Evolutionary conservation across 2,888 invertebrate genomes (phyloP).

Genomic region (Mythimna impura): DNA sequence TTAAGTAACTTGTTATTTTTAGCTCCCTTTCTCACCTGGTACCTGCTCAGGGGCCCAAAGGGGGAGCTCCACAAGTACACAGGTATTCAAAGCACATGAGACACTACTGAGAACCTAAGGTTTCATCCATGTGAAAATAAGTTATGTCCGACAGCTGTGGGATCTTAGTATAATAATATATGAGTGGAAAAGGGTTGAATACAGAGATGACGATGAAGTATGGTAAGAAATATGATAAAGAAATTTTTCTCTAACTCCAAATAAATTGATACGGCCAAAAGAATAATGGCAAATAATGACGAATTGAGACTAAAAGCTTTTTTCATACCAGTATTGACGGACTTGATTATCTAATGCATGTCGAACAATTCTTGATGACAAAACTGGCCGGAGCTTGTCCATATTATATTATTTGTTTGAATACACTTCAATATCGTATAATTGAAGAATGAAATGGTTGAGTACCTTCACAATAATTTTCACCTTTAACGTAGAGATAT

Average conservation of each 20-base stretch:
- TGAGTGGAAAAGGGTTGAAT: not conserved
- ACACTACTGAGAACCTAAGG: no score
- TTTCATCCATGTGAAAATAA: no score
- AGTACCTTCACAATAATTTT: not conserved
- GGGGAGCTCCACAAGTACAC: no score
- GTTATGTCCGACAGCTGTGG: no score
- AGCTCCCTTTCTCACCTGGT: no score
- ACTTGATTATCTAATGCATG: slow-evolving; percentile 9
- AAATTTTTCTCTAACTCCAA: no score
- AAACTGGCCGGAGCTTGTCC: not conserved
- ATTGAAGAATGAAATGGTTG: not conserved
- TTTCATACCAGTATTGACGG: slow-evolving; percentile 16
- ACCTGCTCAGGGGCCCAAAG: no score
- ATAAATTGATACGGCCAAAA: no score
- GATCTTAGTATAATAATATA: not conserved
- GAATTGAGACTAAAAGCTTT: not conserved
- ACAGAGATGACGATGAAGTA: not conserved
- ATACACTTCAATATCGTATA: not conserved
- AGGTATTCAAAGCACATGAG: no score
- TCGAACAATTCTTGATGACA: slow-evolving; percentile 8
- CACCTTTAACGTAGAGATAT: not conserved
- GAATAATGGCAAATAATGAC: not conserved
- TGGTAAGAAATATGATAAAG: not conserved
- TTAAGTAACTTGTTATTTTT: no score
- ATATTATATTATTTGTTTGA: not conserved